Evolutionary conservation across 2,797 vertebrate species (phyloP).

Genomic region (Rhinogobio ventralis): DNA sequence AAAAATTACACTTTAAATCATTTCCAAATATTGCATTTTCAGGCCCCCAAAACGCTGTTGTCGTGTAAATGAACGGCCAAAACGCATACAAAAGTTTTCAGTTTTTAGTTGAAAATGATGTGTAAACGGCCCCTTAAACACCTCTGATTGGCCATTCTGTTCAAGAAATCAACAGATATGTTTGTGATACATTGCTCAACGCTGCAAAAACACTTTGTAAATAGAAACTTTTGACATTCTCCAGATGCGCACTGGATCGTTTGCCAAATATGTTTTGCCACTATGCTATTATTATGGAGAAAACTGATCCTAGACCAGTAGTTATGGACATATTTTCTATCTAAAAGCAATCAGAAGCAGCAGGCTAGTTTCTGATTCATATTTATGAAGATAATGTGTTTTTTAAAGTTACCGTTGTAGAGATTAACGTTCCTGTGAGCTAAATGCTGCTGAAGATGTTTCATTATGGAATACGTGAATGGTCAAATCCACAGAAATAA

Average conservation of each 20-base stretch:
- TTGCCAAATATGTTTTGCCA: not conserved
- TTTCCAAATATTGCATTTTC: not conserved
- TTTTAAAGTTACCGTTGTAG: too few relatives aligned
- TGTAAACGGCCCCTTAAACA: not conserved
- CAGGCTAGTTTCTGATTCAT: not conserved
- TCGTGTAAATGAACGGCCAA: not conserved
- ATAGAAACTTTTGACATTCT: not conserved
- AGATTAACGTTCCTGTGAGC: too few relatives aligned
- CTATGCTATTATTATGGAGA: not conserved
- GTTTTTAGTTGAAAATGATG: not conserved
- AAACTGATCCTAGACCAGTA: not conserved
- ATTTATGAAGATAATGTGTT: too few relatives aligned
- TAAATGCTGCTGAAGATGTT: too few relatives aligned
- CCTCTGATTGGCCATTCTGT: not conserved
- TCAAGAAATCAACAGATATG: not conserved
- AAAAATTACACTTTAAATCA: too few relatives aligned
- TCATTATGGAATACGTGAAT: too few relatives aligned
- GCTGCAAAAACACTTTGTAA: not conserved
- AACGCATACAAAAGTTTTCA: not conserved
- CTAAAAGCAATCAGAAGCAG: not conserved
- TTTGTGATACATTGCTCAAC: not conserved
- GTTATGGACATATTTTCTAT: not conserved
- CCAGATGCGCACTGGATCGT: not conserved
- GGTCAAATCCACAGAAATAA: too few relatives aligned
- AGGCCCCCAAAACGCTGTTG: too few relatives aligned